Percentiles rank a stretch among this genome's conserved stretches.
Conservation (phyloP, 2,113 vertebrate species). For the Dromiciops gliroides region DNA sequence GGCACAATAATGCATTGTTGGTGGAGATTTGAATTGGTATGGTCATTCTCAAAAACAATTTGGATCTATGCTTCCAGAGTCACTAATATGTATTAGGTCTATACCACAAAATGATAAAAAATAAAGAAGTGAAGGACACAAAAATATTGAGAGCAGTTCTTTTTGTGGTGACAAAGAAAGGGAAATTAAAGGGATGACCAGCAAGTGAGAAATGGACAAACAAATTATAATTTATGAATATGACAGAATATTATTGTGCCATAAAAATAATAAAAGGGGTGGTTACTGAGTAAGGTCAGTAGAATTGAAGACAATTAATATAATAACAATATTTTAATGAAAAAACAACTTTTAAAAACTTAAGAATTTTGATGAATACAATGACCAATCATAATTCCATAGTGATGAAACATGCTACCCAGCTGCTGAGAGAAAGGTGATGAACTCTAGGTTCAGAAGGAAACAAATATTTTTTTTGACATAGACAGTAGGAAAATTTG, state of each 20-base stretch:
- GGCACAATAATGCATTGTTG: not conserved
- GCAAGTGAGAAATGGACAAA: not conserved
- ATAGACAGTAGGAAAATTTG: not conserved
- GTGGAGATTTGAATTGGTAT: not conserved
- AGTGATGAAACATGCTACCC: too few relatives aligned
- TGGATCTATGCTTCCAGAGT: not conserved
- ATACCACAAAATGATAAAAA: not conserved
- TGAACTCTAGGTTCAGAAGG: not conserved
- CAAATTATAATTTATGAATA: not conserved
- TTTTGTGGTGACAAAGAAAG: not conserved
- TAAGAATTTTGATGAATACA: not conserved
- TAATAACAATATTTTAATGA: not conserved
- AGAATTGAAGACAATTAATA: not conserved
- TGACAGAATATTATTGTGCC: not conserved
- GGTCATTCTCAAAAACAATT: not conserved
- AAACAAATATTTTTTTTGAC: not conserved
- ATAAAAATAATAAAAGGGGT: not conserved
- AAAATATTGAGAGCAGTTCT: not conserved
- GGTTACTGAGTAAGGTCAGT: not conserved
- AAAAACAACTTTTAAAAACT: not conserved
- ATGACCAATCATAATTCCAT: not conserved
- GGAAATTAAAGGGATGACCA: not conserved
- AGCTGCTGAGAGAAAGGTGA: too few relatives aligned
- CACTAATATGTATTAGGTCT: not conserved
- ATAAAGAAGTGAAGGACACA: not conserved